Percentiles rank a stretch among this genome's conserved stretches.
Conservation (phyloP, 1,140 invertebrate species). For the Nautilus pompilius region DNA sequence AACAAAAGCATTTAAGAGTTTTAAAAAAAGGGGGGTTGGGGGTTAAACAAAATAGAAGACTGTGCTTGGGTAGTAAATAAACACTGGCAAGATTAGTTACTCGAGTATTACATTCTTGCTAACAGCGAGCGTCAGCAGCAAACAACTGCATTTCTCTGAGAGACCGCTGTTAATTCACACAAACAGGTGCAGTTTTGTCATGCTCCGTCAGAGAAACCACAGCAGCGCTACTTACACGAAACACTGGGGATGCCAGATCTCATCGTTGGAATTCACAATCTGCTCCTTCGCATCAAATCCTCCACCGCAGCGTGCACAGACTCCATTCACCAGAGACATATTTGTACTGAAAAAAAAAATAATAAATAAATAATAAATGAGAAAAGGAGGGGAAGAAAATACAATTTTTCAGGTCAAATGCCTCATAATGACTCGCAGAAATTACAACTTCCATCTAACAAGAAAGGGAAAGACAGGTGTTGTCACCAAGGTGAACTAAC, state of each 20-base stretch:
- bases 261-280: slow-evolving; percentile 97
- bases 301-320: slow-evolving; percentile 89
- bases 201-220: background rate
- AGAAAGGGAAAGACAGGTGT: too few species aligned
- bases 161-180: background rate
- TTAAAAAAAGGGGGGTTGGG: background rate
- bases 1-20: background rate
- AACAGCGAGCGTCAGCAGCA: background rate
- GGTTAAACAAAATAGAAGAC: background rate
- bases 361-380: slow-evolving; percentile 20
- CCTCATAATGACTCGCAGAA: too few species aligned
- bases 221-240: slow-evolving; percentile 84
- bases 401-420: too few species aligned
- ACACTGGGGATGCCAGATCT: slow-evolving; percentile 97
- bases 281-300: slow-evolving; percentile 93
- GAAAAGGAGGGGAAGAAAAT: too few species aligned
- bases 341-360: slow-evolving; percentile 66
- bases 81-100: background rate
- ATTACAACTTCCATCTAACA: too few species aligned
- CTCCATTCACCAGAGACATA: slow-evolving; percentile 77
- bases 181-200: background rate
- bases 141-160: background rate
- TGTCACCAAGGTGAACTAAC: too few species aligned
- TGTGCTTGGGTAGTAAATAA: background rate
- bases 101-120: background rate